A percentile compares a stretch with the other conserved stretches of the same genome.
phyloP scores from a whole-genome alignment of 2,113 vertebrate genomes.

The Gobiocypris rarus region DNA sequence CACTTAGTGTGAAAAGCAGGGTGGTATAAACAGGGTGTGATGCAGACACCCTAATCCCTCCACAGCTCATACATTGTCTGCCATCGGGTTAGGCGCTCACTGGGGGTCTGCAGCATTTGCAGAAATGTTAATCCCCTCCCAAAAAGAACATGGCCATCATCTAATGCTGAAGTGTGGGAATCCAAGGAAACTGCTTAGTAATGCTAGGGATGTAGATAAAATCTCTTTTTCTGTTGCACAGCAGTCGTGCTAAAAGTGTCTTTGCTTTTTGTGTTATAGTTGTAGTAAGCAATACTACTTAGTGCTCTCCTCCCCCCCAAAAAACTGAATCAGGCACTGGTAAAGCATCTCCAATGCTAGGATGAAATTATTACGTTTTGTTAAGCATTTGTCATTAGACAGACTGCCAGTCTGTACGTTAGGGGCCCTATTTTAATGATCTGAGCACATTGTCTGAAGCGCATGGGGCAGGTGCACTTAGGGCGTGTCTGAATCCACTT shows the following conservation, averaged over 20 bases:
- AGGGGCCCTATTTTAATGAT: too few relatives aligned
- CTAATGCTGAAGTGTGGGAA: conserved; percentile 60
- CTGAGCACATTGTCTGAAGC: too few relatives aligned
- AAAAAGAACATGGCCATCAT: conserved; percentile 69
- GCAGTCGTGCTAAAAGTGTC: not conserved
- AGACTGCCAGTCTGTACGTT: too few relatives aligned
- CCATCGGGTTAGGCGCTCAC: conserved; percentile 68
- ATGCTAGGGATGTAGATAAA: conserved; percentile 15
- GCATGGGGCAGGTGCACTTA: too few relatives aligned
- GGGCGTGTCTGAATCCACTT: too few relatives aligned
- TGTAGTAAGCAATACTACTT: not conserved
- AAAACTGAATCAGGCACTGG: too few relatives aligned
- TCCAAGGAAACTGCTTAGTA: conserved; percentile 52
- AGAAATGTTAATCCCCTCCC: conserved; percentile 72
- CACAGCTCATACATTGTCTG: conserved; percentile 69
- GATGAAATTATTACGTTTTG: too few relatives aligned
- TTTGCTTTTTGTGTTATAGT: not conserved
- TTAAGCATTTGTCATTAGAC: too few relatives aligned
- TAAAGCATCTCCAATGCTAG: too few relatives aligned
- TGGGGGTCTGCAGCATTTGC: conserved; percentile 75
- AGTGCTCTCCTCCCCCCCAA: too few relatives aligned
- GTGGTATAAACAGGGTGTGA: conserved; percentile 72
- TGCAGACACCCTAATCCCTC: conserved; percentile 77
- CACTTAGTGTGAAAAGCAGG: conserved; percentile 63
- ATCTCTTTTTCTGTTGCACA: not conserved